Conservation (phyloP, 2,888 invertebrate species). For the Metalampra italica region DNA sequence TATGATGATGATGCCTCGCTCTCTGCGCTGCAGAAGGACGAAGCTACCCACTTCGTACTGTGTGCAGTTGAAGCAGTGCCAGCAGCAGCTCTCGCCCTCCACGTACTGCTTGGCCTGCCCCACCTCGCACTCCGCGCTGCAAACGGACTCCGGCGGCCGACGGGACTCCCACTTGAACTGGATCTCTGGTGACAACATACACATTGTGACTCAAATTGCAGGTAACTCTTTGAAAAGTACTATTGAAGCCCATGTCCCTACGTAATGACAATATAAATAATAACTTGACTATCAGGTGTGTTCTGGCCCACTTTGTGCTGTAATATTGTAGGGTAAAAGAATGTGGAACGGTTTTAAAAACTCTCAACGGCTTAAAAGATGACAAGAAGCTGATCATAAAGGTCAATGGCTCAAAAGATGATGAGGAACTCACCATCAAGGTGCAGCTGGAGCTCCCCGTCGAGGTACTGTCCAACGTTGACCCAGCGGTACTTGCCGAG, state of each 20-base stretch:
- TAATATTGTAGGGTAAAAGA: no score
- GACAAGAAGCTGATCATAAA: no score
- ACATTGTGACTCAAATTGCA: neutral
- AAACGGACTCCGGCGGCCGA: slow-evolving; percentile 90
- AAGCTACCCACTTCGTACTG: slow-evolving; percentile 83
- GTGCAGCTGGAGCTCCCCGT: slow-evolving; percentile 88
- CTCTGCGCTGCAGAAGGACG: no score
- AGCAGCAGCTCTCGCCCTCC: slow-evolving; percentile 92
- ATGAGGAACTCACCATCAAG: slow-evolving; percentile 84
- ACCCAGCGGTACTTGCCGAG: slow-evolving; percentile 89
- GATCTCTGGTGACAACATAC: slow-evolving; percentile 76
- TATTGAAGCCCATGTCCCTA: no score
- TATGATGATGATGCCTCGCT: no score
- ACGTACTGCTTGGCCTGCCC: slow-evolving; percentile 93
- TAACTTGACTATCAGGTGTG: no score
- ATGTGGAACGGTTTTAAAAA: no score
- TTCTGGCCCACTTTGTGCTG: no score
- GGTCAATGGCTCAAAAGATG: no score
- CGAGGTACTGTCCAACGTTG: slow-evolving; percentile 91
- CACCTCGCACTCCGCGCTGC: slow-evolving; percentile 88
- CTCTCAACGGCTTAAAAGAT: no score
- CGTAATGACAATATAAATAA: no score
- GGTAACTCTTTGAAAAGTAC: neutral
- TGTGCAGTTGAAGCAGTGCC: slow-evolving; percentile 93
- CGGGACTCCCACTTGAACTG: slow-evolving; percentile 90